phyloP scores from a whole-genome alignment of 2,888 invertebrate species.

The Aphrophora alni region DNA sequence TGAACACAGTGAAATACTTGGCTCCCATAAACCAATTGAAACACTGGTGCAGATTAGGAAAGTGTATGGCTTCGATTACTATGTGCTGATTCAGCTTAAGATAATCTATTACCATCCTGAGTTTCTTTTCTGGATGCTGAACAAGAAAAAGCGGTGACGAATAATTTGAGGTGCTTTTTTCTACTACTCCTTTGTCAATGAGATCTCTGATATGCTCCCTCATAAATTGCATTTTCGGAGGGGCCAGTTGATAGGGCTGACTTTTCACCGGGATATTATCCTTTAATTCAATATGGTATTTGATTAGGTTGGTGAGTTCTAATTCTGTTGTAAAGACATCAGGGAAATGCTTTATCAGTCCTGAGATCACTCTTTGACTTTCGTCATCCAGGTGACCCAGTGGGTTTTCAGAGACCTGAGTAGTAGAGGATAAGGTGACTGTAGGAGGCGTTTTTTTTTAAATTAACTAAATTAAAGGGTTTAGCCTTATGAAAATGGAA shows the following conservation, averaged over 20 bases:
- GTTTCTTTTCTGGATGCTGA: constrained; percentile 42
- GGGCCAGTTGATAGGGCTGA: constrained; percentile 11
- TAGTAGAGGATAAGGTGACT: too few species aligned
- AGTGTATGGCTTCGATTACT: background rate
- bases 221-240: background rate
- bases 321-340: too few species aligned
- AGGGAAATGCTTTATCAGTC: too few species aligned
- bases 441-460: too few species aligned
- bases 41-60: constrained; percentile 24
- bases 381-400: too few species aligned
- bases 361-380: too few species aligned
- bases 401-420: too few species aligned
- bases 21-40: constrained; percentile 22
- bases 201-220: background rate
- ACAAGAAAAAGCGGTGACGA: constrained; percentile 45
- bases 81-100: constrained; percentile 27
- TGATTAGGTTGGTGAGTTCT: too few species aligned
- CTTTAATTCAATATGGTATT: too few species aligned
- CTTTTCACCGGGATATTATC: too few species aligned
- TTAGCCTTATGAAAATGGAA: too few species aligned
- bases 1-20: constrained; percentile 33
- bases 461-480: too few species aligned
- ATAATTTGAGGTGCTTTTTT: constrained; percentile 37
- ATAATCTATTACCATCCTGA: constrained; percentile 47
- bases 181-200: background rate